Evolutionary conservation across 1,140 invertebrate genomes (phyloP), one percentile per base, ranked within the genome.

Genomic region (Episyrphus balteatus): DNA sequence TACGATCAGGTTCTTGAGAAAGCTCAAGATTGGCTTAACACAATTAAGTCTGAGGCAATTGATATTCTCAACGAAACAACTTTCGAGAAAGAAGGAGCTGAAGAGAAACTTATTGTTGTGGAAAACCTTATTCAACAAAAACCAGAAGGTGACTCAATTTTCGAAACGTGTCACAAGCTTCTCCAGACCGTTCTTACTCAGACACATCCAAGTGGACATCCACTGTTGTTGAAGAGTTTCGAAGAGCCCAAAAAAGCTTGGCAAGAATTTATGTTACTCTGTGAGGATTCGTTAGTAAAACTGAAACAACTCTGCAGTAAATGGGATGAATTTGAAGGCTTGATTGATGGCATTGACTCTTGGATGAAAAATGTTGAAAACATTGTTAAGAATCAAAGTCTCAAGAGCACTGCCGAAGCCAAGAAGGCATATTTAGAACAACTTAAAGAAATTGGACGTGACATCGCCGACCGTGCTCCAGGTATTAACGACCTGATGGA

Each of bases 361-460:
- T 97, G 91, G 92, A 72, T 92, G 13, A 86, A 88, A 58, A 75
- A 83, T 36, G 85, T 86, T 59, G 92, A 96, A 72, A 73, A 74
- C 40, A 78, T 86, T 62, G 74, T 93, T 0, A 89, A 90, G 69
- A 92, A 96, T 66, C 87, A 92, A 68, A 88, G 86, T 54, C 72
- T 96, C 6, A 92, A 89, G 62, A 90, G 81, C 59, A 88, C 82
- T 7, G 76, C 88, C 15, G 82, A 86, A 49, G 79, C 88, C 1
- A 97, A 97, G 67, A 70, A 81, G 49, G 69, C 70, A 12, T 86
- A 95, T 71, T 73, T 93, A 21, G 77, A 84, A 34, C 89, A 88
- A 61, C 70, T 96, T 0, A 82, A 83, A 54, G 70, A 72, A 30
- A 70, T 92, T 34, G 81, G 89, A 62, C 72, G 77, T 50, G 85